Conservation (phyloP, 2,888 invertebrate species). For the Serrognathus titanus region DNA sequence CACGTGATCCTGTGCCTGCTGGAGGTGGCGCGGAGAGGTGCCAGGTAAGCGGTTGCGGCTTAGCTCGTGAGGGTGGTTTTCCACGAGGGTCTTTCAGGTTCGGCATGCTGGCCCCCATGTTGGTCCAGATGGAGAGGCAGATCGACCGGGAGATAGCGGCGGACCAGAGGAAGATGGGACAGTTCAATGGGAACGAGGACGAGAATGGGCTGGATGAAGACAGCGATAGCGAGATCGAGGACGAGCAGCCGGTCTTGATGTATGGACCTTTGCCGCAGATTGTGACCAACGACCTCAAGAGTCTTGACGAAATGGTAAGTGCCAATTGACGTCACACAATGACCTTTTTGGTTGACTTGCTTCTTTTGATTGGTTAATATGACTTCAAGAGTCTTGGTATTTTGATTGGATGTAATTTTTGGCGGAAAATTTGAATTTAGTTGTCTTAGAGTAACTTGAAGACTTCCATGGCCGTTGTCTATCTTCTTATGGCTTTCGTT, state of each 20-base stretch:
- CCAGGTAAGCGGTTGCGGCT: conserved; percentile 53
- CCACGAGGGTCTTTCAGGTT: conserved; percentile 33
- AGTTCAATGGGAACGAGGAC: conserved; percentile 34
- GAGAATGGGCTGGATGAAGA: conserved; percentile 44
- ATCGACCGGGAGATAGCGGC: conserved; percentile 87
- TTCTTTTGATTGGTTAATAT: too few relatives aligned
- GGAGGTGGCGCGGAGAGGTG: conserved; percentile 90
- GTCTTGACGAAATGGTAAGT: conserved; percentile 90
- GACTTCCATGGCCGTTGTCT: too few relatives aligned
- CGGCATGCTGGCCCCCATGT: conserved; percentile 84
- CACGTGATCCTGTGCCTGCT: conserved; percentile 91
- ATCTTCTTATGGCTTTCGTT: too few relatives aligned
- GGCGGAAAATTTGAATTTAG: too few relatives aligned
- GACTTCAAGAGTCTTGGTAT: too few relatives aligned
- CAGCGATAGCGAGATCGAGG: conserved; percentile 54
- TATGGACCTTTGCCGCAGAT: conserved; percentile 85
- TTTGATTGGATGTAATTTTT: too few relatives aligned
- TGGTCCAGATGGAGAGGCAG: conserved; percentile 90
- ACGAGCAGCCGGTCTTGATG: conserved; percentile 57
- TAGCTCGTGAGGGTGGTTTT: conserved; percentile 3
- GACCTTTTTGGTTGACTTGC: too few relatives aligned
- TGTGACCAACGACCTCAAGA: conserved; percentile 89
- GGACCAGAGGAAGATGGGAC: conserved; percentile 58
- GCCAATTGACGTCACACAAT: too few relatives aligned
- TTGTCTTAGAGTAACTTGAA: too few relatives aligned